Evolutionary conservation across 2,797 vertebrate genomes (phyloP).

Genomic region (Octomys mimax): DNA sequence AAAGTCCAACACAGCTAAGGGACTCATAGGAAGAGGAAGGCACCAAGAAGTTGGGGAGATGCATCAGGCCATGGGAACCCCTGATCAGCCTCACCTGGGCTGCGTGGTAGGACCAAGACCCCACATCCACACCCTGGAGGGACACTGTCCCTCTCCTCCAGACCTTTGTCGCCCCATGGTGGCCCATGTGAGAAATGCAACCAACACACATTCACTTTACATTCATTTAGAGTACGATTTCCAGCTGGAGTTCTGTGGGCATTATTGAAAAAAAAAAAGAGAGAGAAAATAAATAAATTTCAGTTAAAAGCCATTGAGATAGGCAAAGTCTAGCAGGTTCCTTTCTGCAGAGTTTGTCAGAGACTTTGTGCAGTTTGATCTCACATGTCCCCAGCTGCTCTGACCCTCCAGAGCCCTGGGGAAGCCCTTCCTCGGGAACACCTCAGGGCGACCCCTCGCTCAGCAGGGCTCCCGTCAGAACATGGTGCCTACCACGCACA

Average conservation of each 20-base stretch:
- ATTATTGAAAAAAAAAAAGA: not conserved
- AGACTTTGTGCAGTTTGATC: not conserved
- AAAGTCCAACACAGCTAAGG: constrained; percentile 46
- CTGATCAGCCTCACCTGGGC: not conserved
- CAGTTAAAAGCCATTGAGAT: not conserved
- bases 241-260: not conserved
- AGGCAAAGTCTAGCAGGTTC: not conserved
- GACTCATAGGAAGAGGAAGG: not conserved
- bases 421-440: not conserved
- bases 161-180: constrained; percentile 22
- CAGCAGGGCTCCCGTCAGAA: not conserved
- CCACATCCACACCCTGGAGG: not conserved
- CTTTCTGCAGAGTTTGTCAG: not conserved
- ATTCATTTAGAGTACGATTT: not conserved
- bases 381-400: not conserved
- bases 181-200: constrained; percentile 63
- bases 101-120: not conserved
- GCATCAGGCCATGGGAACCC: not conserved
- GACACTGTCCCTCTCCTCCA: not conserved
- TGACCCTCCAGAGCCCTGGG: not conserved
- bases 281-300: not conserved
- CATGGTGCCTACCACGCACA: not conserved
- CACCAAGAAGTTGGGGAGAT: not conserved
- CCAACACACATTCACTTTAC: not conserved
- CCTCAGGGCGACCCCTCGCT: not conserved